Evolutionary conservation across 2,888 invertebrate species (phyloP), one percentile per base, ranked within the genome.

Genomic region (Yponomeuta sedellus): DNA sequence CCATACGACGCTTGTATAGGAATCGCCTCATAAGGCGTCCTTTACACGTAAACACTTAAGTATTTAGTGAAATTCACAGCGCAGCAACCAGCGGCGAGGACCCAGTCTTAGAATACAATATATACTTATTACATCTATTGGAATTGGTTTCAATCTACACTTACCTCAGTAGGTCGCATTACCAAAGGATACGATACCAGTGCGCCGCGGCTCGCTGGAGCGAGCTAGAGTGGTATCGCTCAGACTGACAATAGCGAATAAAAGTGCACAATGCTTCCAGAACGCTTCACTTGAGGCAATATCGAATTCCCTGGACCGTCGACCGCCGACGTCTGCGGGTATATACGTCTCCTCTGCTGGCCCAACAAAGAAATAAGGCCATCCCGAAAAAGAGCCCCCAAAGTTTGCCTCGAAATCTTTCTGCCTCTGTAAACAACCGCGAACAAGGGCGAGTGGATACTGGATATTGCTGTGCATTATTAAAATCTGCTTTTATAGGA

Each of bases 251-350:
- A 83, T 79, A 72, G 81, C 78, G 79, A 75, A 81, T 79, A 81
- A 80, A 81, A 83, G 80, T 83, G 81, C 80, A 82, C 82, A 79
- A 80, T 79, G 77, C 77, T 72, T 70, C 73, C 67, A 68, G 72
- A 75, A 75, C 76, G 81, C 78, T 79, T 78, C 82, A 81, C 80
- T 84, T 79, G 77, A 77, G 73, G 78, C 81, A 82, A 83, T 85
- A 84, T 85, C 79, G 79, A 83, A 82, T 82, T 82, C 78, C 78
- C 74, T 74, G 71, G 70, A 72, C 72, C 70, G 72, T 64, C 70
- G 69, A 69, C 70, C 12, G 57, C n/a, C 66, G 58, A 66, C 66
- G 66, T 68, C 66, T 63, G 64, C 70, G 70, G 16, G 44, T 16
- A 52, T 52, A 16, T 16, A 52, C 44, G 44, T 52, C 44, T 12